Conservation (phyloP, 1,140 invertebrate species). For the Neodiprion fabricii region DNA sequence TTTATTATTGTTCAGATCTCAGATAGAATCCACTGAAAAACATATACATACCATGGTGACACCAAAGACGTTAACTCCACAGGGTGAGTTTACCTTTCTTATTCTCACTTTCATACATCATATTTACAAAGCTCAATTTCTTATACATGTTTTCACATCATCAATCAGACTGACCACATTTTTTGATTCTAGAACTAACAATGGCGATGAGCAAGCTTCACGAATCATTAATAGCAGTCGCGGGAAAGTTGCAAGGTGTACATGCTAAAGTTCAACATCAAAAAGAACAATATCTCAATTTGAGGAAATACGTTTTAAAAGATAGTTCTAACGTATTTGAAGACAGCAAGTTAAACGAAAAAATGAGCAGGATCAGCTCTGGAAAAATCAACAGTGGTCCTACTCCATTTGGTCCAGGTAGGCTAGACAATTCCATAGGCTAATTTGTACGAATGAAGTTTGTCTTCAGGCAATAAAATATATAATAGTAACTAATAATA, state of each 20-base stretch:
- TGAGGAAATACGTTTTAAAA: slow-evolving; percentile 78
- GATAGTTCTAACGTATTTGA: slow-evolving; percentile 84
- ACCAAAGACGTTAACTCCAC: slow-evolving; percentile 70
- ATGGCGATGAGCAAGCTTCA: slow-evolving; percentile 80
- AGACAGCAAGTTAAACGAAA: slow-evolving; percentile 50
- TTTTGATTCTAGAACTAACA: slow-evolving; percentile 69
- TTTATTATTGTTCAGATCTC: slow-evolving; percentile 72
- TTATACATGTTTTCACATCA: neutral
- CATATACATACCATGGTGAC: slow-evolving; percentile 74
- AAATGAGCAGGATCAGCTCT: slow-evolving; percentile 42
- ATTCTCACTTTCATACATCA: slow-evolving; percentile 11
- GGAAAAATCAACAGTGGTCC: slow-evolving; percentile 63
- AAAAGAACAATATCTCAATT: slow-evolving; percentile 84
- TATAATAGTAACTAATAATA: neutral
- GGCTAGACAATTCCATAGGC: slow-evolving; percentile 5
- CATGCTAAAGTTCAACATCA: slow-evolving; percentile 78
- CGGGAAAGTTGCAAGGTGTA: slow-evolving; percentile 81
- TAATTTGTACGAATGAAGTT: too few relatives aligned
- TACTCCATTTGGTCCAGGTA: slow-evolving; percentile 65
- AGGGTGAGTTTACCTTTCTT: slow-evolving; percentile 61
- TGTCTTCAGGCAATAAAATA: too few relatives aligned
- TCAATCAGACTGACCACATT: slow-evolving; percentile 6
- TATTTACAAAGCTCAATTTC: neutral
- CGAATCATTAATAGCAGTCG: slow-evolving; percentile 84
- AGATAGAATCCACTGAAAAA: slow-evolving; percentile 77